Evolutionary conservation across 2,113 vertebrate species (phyloP), one percentile per base, ranked within the genome.

Genomic region (Dendropsophus ebraccatus): DNA sequence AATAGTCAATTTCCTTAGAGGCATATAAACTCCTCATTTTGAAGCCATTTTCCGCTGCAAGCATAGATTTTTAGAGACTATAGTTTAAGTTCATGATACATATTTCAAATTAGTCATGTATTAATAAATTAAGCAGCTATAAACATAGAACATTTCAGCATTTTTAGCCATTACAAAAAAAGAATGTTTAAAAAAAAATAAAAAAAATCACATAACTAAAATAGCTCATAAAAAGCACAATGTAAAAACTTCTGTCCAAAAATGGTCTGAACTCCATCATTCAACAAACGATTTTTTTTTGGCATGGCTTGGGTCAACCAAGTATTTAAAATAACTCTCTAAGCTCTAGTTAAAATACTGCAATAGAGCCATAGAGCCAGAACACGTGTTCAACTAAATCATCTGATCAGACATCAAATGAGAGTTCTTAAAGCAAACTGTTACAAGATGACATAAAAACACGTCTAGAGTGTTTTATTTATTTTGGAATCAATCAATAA

Each of bases 261-360:
- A 76, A 65, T n/a, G 54, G 70, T 76, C 41, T 32, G 58, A 84
- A 32, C 37, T 13, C 8, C 37, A 84, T 76, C 17, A 84, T 84
- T 28, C 28, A 76, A 65, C 72, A 65, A 11, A 62, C 30, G 7
- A n/a, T 74, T 30, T 28, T 45, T 83, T 60, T 84, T 52, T 30
- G 30, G 14, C 73, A 75, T 52, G 83, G 35, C 56, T 84, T n/a
- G 19, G 50, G 69, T 84, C 35, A 75, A 84, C 21, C 28, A 76
- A 50, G 72, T 84, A 76, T 84, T 60, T 84, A 76, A 58, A 74
- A 84, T 49, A 74, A 28, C 54, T 84, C 72, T 76, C 52, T 56
- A 49, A 84, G 56, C 70, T 76, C 72, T 50, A 76, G 83, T 65
- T 62, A 76, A 84, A 84, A 62, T 76, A 37, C 13, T 21, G 72